Evolutionary conservation across 2,797 vertebrate genomes (phyloP).

Genomic region (Trachurus trachurus): DNA sequence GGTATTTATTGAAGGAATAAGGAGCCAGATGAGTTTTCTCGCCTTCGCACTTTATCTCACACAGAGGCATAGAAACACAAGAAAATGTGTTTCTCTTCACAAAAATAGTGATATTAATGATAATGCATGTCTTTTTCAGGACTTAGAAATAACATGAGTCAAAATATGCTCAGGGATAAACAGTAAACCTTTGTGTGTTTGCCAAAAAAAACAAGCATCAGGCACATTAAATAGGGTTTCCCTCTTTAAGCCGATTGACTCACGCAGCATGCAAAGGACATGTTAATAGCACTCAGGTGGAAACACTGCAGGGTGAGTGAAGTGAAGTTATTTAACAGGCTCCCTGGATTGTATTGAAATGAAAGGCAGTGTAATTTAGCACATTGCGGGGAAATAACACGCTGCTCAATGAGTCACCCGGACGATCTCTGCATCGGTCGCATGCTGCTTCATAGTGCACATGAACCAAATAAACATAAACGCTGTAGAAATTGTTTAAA

Average conservation of each 20-base stretch:
- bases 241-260: slow-evolving; percentile 39
- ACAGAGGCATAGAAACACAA: neutral
- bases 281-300: slow-evolving; percentile 55
- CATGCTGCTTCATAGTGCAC: slow-evolving; percentile 16
- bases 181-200: neutral
- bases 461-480: slow-evolving; percentile 4
- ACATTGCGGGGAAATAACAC: slow-evolving; percentile 34
- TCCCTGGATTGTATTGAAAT: slow-evolving; percentile 41
- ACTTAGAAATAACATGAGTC: neutral
- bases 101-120: neutral
- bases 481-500: neutral
- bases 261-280: slow-evolving; percentile 20
- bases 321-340: slow-evolving; percentile 63
- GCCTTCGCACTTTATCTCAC: slow-evolving; percentile 25
- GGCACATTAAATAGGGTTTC: slow-evolving; percentile 8
- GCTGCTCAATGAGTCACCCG: slow-evolving; percentile 39
- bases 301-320: slow-evolving; percentile 50
- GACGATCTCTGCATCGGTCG: slow-evolving; percentile 1
- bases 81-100: slow-evolving; percentile 26
- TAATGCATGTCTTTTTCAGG: neutral
- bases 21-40: slow-evolving; percentile 44
- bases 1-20: slow-evolving; percentile 35
- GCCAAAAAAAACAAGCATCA: neutral
- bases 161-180: neutral
- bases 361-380: slow-evolving; percentile 46